A percentile compares a stretch with the other conserved stretches of the same genome.
These are phyloP conservation scores for Cryptus viduatorius DNA, from an alignment of 2,888 invertebrate species.

Conservation along the genomic window DNA sequence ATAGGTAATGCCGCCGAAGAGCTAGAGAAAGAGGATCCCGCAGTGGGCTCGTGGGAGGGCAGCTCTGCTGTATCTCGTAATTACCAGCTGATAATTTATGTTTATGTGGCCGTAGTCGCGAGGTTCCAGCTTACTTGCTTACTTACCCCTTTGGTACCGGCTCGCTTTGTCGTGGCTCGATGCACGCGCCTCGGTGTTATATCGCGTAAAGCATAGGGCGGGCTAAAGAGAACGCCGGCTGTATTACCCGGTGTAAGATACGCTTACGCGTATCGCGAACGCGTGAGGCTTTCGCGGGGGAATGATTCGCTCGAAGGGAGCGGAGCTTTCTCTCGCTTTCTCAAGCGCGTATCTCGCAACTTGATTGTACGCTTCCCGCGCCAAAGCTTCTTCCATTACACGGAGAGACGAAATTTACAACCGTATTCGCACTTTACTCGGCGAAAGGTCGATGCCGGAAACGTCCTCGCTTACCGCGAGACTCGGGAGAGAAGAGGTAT, in stretches of 20 bases:
- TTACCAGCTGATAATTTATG: constrained; percentile 85
- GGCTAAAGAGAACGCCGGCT: constrained; percentile 71
- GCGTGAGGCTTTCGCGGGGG: constrained; percentile 57
- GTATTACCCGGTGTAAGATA: constrained; percentile 84
- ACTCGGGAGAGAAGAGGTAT: constrained; percentile 6
- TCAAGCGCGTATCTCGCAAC: constrained; percentile 40
- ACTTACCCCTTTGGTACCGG: constrained; percentile 81
- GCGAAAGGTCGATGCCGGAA: constrained; percentile 70
- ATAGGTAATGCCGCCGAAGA: constrained; percentile 64
- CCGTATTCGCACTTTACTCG: constrained; percentile 83
- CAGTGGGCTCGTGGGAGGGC: constrained; percentile 25
- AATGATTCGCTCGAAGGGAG: constrained; percentile 6
- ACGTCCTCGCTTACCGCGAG: constrained; percentile 12
- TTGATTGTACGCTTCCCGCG: constrained; percentile 74
- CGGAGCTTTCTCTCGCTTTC: constrained; percentile 47
- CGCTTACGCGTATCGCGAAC: constrained; percentile 78
- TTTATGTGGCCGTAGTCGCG: constrained; percentile 82
- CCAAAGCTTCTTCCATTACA: constrained; percentile 82
- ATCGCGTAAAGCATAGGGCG: constrained; percentile 30
- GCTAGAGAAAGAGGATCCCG: constrained; percentile 42
- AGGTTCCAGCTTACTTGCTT: constrained; percentile 77
- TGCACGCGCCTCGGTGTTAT: constrained; percentile 63
- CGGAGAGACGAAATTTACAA: constrained; percentile 80
- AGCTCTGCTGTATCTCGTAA: constrained; percentile 83
- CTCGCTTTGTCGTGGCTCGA: constrained; percentile 61